Conservation (phyloP, 2,113 vertebrate genomes). For the Oncorhynchus tshawytscha region DNA sequence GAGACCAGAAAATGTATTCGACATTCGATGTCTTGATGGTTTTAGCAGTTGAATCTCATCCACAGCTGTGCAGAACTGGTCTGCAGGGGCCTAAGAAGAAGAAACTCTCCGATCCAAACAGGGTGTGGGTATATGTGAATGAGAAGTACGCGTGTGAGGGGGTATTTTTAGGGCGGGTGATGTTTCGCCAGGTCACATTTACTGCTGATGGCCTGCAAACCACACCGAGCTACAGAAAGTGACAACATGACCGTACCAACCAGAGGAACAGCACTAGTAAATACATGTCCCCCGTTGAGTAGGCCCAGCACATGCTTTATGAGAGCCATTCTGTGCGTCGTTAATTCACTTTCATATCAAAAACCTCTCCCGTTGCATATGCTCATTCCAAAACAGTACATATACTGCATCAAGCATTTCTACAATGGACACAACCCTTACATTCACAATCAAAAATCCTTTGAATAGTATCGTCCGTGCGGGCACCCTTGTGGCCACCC, state of each 20-base stretch:
- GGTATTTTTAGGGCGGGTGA: constrained; percentile 60
- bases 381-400: constrained; percentile 39
- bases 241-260: constrained; percentile 52
- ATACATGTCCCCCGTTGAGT: constrained; percentile 35
- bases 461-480: background rate
- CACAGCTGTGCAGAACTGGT: constrained; percentile 10
- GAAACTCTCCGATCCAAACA: constrained; percentile 25
- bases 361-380: constrained; percentile 44
- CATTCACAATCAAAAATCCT: background rate
- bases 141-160: constrained; percentile 26
- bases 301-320: constrained; percentile 60
- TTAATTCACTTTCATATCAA: constrained; percentile 65
- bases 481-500: background rate
- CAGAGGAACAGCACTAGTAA: constrained; percentile 62
- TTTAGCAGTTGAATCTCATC: constrained; percentile 23
- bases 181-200: constrained; percentile 59
- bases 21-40: constrained; percentile 7
- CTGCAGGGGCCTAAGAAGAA: constrained; percentile 16
- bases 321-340: constrained; percentile 29
- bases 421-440: constrained; percentile 17
- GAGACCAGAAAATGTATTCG: background rate
- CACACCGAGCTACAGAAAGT: constrained; percentile 39
- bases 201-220: constrained; percentile 53
- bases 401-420: constrained; percentile 25
- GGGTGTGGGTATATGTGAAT: constrained; percentile 23